phyloP scores from a whole-genome alignment of 2,888 invertebrate species.

The Pollenia griseotomentosa region DNA sequence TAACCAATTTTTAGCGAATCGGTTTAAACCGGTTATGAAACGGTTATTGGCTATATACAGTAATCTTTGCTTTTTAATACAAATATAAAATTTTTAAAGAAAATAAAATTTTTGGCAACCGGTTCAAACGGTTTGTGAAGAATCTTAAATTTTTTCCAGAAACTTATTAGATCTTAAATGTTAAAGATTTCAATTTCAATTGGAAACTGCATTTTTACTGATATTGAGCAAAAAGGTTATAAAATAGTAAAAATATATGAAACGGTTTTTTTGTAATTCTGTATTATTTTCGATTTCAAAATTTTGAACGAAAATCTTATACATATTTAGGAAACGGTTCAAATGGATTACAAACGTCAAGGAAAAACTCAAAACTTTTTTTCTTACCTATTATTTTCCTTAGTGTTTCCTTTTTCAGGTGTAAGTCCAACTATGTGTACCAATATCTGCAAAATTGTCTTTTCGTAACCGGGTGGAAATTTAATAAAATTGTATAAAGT shows the following conservation, averaged over 20 bases:
- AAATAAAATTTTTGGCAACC: no score
- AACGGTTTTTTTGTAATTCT: neutral
- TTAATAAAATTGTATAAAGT: constrained; percentile 39
- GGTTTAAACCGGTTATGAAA: neutral
- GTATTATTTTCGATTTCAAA: neutral
- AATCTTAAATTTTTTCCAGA: no score
- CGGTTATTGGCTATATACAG: neutral
- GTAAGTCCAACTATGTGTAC: constrained; percentile 20
- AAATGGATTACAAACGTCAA: no score
- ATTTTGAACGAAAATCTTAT: no score
- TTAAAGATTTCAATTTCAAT: no score
- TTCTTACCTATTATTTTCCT: constrained; percentile 42
- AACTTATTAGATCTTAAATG: no score
- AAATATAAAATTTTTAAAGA: neutral
- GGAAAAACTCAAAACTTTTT: neutral
- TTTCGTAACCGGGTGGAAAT: constrained; percentile 18
- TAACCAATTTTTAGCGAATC: no score
- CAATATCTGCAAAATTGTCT: constrained; percentile 27
- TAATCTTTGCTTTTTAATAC: neutral
- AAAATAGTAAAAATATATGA: no score
- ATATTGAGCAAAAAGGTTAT: no score
- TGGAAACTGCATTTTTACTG: no score
- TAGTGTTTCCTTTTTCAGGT: neutral
- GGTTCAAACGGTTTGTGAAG: neutral
- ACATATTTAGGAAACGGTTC: no score